Conservation (phyloP, 1,140 invertebrate species). For the Dinothrombium tinctorium region DNA sequence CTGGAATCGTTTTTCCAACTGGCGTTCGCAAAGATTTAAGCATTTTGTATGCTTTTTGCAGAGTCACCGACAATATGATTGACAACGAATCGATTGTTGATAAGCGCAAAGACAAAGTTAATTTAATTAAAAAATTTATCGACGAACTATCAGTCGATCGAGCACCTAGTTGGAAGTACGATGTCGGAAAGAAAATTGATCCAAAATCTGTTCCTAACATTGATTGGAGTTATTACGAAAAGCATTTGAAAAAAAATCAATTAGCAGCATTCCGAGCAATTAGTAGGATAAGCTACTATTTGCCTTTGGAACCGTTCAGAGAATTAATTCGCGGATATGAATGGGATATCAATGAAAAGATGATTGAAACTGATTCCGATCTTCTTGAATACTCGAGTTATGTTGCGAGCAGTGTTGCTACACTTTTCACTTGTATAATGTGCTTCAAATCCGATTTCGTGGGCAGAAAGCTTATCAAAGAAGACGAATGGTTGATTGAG, state of each 20-base stretch:
- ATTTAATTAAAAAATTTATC: neutral
- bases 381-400: neutral
- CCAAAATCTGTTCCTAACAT: neutral
- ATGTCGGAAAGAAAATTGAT: neutral
- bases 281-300: neutral
- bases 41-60: neutral
- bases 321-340: neutral
- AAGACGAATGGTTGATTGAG: too few relatives aligned
- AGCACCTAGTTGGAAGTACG: neutral
- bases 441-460: constrained; percentile 3
- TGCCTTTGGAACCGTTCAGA: neutral
- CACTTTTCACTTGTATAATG: neutral
- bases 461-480: too few relatives aligned
- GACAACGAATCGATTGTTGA: neutral
- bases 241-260: neutral
- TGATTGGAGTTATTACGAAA: neutral
- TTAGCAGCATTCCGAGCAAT: neutral
- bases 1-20: too few relatives aligned
- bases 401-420: neutral
- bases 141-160: neutral
- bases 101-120: neutral
- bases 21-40: constrained; percentile 1
- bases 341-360: neutral
- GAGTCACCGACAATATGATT: constrained; percentile 2
- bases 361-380: neutral